Percentiles rank a stretch among this genome's conserved stretches.
Evolutionary conservation across 2,797 vertebrate genomes (phyloP).

Genomic region (Platalea minor): DNA sequence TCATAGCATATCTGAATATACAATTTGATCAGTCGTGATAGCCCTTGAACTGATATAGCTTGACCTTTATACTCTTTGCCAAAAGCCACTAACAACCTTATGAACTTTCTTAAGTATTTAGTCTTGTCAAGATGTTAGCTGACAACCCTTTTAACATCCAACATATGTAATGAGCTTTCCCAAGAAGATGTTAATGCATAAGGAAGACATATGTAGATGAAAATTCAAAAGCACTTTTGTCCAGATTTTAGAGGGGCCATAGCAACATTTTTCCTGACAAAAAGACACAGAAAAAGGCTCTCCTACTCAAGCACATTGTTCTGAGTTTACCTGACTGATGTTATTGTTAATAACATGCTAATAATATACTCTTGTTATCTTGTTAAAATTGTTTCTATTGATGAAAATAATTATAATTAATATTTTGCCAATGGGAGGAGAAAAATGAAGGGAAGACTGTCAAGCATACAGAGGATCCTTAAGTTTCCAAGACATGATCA

Average conservation of each 20-base stretch:
- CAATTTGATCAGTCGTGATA: slow-evolving; percentile 67
- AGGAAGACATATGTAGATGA: slow-evolving; percentile 36
- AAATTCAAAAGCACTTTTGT: slow-evolving; percentile 28
- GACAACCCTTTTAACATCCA: slow-evolving; percentile 49
- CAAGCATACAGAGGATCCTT: not conserved
- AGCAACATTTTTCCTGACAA: not conserved
- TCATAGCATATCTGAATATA: slow-evolving; percentile 72
- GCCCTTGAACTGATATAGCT: slow-evolving; percentile 67
- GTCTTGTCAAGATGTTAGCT: slow-evolving; percentile 53
- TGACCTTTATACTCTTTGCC: slow-evolving; percentile 71
- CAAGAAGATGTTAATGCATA: not conserved
- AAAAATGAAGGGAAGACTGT: not conserved
- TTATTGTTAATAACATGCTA: not conserved
- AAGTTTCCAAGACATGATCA: not conserved
- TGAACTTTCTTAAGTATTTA: slow-evolving; percentile 66
- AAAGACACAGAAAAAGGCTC: not conserved
- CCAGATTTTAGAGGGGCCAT: not conserved
- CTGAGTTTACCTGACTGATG: not conserved
- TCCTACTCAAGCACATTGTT: not conserved
- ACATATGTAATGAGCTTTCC: slow-evolving; percentile 19
- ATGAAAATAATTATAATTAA: not conserved
- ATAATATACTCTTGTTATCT: not conserved
- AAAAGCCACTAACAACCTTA: slow-evolving; percentile 69
- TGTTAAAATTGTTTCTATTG: not conserved
- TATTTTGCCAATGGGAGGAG: not conserved